These are phyloP conservation scores for Ecdyonurus torrentis DNA, from an alignment of 2,888 invertebrate genomes.

Conservation along the genomic window DNA sequence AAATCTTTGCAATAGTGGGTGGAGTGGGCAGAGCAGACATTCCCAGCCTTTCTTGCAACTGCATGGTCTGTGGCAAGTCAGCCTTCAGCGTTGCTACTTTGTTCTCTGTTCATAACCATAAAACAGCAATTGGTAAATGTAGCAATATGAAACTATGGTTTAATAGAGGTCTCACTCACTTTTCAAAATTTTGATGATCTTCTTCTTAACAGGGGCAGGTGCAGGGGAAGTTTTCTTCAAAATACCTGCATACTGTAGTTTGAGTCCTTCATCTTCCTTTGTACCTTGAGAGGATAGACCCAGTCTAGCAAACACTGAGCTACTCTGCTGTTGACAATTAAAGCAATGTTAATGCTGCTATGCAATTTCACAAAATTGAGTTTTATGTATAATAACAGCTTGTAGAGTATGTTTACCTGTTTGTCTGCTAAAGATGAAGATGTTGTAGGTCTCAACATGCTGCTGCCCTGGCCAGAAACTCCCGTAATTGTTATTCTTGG, in stretches of 20 bases:
- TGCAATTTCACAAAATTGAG: no score
- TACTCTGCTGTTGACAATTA: no score
- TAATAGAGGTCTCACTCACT: background rate
- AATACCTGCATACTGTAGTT: background rate
- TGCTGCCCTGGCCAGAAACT: no score
- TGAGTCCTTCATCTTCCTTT: background rate
- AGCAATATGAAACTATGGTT: background rate
- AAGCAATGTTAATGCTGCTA: no score
- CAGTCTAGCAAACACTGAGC: background rate
- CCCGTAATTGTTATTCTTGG: background rate
- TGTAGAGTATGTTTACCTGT: no score
- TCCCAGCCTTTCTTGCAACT: background rate
- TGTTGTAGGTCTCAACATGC: background rate
- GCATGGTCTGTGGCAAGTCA: background rate
- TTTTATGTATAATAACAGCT: no score
- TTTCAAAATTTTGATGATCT: background rate
- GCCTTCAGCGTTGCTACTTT: background rate
- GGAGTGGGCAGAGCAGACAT: background rate
- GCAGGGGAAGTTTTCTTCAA: background rate
- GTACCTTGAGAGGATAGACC: background rate
- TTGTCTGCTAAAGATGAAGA: no score
- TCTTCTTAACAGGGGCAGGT: background rate
- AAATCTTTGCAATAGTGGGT: background rate
- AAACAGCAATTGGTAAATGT: no score
- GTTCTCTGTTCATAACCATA: no score